Evolutionary conservation across 2,113 vertebrate genomes (phyloP), one percentile per base, ranked within the genome.

Genomic region (Rhinichthys klamathensis): DNA sequence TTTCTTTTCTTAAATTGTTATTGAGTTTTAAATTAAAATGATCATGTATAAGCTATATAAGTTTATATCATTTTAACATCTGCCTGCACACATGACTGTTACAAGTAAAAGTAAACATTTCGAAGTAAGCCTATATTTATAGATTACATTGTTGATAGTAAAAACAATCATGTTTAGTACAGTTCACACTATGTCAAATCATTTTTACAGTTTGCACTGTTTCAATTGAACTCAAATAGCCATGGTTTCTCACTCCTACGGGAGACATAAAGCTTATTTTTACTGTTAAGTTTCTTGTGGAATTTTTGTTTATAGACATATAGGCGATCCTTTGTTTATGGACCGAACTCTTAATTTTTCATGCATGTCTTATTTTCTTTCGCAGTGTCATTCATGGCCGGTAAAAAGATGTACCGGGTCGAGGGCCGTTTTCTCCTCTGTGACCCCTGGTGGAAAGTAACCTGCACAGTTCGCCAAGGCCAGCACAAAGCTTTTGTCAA

Each of bases 391-490:
- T 92, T 97, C 87, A 91, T 91, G 0, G 11, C 13, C 12, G 90
- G 91, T 13, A 25, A 44, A 61, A 65, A 90, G 30, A 13, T 65
- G 6, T 92, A 87, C 84, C 18, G 85, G 9, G 93, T 96, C 30
- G 73, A 87, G 27, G 96, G 96, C 84, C 91, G 89, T 35, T 96
- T 97, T 91, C 92, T 93, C 0, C 90, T 97, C 23, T 78, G 35
- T 6, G 93, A 12, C 63, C 90, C 96, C 1, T 97, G 96, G 96
- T 97, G 96, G 96, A 89, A 76, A 79, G 93, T 96, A 83, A 93
- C 91, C 5, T 91, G 95, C 35, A 90, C 74, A 54, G 63, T n/a
- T 3, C 9, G 11, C 11, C 4, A 27, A 23, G 15, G 2, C 3
- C 67, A 65, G 0, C 86, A 32, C 35, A 90, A 85, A 75, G 21